Percentiles rank a stretch among this genome's conserved stretches.
phyloP scores from a whole-genome alignment of 2,888 invertebrate genomes.

The Drosophila planitibia region DNA sequence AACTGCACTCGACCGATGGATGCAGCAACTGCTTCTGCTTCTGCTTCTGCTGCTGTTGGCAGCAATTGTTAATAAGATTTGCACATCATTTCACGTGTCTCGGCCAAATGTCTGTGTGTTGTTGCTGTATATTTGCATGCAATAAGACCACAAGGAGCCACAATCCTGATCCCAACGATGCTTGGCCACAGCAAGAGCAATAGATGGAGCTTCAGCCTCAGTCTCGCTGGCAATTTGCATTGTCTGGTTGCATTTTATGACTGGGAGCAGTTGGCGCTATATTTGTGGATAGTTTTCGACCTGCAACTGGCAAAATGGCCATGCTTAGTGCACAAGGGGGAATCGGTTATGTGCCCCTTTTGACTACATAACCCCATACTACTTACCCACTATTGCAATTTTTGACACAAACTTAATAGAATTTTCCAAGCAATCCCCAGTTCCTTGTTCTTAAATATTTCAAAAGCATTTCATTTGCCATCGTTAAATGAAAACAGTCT shows the following conservation, averaged over 20 bases:
- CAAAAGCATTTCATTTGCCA: conserved; percentile 28
- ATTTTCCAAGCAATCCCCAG: conserved; percentile 26
- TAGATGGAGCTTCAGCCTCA: not conserved
- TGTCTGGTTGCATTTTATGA: conserved; percentile 70
- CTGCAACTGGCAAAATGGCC: conserved; percentile 48
- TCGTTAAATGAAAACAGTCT: conserved; percentile 23
- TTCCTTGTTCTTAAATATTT: conserved; percentile 40
- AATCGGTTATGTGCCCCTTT: not conserved
- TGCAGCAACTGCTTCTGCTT: conserved; percentile 42
- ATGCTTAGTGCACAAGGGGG: conserved; percentile 21
- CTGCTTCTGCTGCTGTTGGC: conserved; percentile 65
- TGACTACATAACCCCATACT: too few relatives aligned
- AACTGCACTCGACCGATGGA: conserved; percentile 42
- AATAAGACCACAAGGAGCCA: conserved; percentile 68
- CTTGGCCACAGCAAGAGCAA: conserved; percentile 1
- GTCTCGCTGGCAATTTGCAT: conserved; percentile 52
- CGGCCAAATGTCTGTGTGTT: conserved; percentile 57
- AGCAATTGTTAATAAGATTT: conserved; percentile 80
- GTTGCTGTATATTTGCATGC: conserved; percentile 70
- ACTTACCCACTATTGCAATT: conserved; percentile 61
- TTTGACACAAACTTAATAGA: conserved; percentile 61
- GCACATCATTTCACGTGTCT: conserved; percentile 80
- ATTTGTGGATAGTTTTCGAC: conserved; percentile 39
- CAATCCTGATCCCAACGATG: conserved; percentile 7
- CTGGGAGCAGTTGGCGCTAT: conserved; percentile 43